These are phyloP conservation scores for Morus bassanus DNA, from an alignment of 2,797 vertebrate genomes.

Conservation along the genomic window DNA sequence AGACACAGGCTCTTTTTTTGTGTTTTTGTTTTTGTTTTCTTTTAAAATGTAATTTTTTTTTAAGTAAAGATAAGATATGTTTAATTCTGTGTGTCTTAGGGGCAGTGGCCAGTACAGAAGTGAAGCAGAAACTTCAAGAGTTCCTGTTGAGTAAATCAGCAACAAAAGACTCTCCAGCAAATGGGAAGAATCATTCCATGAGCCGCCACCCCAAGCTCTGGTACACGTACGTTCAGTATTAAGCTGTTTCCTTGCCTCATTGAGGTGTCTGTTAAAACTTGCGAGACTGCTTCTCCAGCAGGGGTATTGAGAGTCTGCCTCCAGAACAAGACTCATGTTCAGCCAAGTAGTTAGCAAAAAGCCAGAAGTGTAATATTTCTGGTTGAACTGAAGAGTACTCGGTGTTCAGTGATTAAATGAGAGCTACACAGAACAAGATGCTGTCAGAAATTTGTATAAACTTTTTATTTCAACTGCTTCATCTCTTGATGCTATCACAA, in stretches of 20 bases:
- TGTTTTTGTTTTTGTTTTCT: neutral
- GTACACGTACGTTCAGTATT: constrained; percentile 88
- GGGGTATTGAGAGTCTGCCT: neutral
- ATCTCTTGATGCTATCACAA: neutral
- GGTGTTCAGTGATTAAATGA: neutral
- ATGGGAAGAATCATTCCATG: constrained; percentile 86
- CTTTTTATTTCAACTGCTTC: neutral
- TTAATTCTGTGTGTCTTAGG: constrained; percentile 78
- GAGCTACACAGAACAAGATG: neutral
- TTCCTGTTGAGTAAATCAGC: constrained; percentile 98
- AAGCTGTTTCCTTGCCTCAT: neutral
- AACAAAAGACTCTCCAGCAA: constrained; percentile 86
- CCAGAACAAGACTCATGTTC: neutral
- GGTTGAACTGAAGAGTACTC: neutral
- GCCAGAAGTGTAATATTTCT: neutral
- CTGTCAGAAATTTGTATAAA: neutral
- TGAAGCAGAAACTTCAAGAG: constrained; percentile 99
- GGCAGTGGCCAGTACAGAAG: constrained; percentile 96
- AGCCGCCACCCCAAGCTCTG: constrained; percentile 94
- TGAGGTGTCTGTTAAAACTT: neutral
- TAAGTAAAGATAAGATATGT: neutral
- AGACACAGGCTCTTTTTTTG: neutral
- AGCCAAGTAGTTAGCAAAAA: neutral
- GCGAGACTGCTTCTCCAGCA: neutral
- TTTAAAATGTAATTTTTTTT: neutral